Conservation (phyloP, 2,113 vertebrate species). For the Labeo catla region DNA sequence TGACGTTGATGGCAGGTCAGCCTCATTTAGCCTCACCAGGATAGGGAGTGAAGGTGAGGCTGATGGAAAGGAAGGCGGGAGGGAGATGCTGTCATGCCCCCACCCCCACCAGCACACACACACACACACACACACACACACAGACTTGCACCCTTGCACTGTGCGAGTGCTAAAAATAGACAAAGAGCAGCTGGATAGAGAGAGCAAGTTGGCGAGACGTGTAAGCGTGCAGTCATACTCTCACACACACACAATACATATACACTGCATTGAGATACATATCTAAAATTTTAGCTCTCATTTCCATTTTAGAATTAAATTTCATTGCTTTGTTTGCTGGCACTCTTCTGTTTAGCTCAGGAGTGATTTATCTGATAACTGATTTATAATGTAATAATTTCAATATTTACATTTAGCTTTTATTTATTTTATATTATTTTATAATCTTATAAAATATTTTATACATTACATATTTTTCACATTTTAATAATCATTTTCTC, state of each 20-base stretch:
- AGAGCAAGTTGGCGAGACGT: slow-evolving; percentile 66
- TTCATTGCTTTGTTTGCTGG: slow-evolving; percentile 40
- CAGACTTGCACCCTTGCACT: slow-evolving; percentile 56
- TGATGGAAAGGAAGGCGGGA: slow-evolving; percentile 59
- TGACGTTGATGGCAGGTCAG: slow-evolving; percentile 69
- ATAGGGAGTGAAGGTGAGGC: slow-evolving; percentile 74
- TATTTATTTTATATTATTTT: neutral
- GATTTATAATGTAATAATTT: neutral
- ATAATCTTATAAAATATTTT: neutral
- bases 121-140: slow-evolving; percentile 18
- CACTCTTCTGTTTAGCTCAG: neutral
- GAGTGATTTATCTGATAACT: neutral
- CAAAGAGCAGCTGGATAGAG: slow-evolving; percentile 76
- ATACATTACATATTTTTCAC: neutral
- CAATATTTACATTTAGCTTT: neutral
- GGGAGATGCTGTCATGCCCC: slow-evolving; percentile 70
- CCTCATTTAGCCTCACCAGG: slow-evolving; percentile 67
- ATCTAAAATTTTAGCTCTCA: slow-evolving; percentile 40
- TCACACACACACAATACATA: slow-evolving; percentile 51
- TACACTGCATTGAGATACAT: slow-evolving; percentile 52
- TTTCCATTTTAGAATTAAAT: slow-evolving; percentile 64
- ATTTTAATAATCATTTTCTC: slow-evolving; percentile 7
- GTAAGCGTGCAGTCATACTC: slow-evolving; percentile 51
- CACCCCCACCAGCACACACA: slow-evolving; percentile 60
- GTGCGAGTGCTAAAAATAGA: slow-evolving; percentile 78